Evolutionary conservation across 2,113 vertebrate genomes (phyloP).

Genomic region (Plecturocebus donacophilus): DNA sequence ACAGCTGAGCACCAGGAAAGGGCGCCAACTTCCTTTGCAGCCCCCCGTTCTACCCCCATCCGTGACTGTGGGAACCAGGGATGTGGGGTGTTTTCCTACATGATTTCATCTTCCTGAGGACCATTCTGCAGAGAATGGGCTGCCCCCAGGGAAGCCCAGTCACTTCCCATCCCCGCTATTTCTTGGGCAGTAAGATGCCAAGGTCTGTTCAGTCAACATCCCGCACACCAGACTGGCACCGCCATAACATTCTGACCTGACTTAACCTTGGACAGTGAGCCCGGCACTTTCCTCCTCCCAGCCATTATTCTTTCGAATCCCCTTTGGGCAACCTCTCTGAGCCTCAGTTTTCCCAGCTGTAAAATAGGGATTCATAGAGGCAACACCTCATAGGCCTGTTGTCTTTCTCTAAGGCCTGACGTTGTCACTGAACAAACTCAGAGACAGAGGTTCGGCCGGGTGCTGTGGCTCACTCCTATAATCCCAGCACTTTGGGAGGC

Average conservation of each 20-base stretch:
- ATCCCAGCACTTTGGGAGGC: too few relatives aligned
- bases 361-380: background rate
- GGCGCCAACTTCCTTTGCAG: background rate
- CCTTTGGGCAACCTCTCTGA: too few relatives aligned
- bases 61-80: background rate
- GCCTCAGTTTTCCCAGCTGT: background rate
- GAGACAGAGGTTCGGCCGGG: background rate
- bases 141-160: background rate
- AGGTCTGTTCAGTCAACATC: background rate
- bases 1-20: background rate
- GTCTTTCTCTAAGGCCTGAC: background rate
- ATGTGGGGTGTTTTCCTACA: too few relatives aligned
- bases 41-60: fast-evolving
- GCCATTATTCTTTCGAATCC: background rate
- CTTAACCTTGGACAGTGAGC: background rate
- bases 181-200: background rate
- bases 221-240: background rate
- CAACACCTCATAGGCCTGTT: background rate
- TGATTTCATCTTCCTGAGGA: background rate
- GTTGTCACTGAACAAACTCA: background rate
- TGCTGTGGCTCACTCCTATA: too few relatives aligned
- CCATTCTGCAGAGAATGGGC: background rate
- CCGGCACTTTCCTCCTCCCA: background rate
- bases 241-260: background rate
- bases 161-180: fast-evolving